Conservation (phyloP, 2,797 vertebrate genomes). For the Notamacropus eugenii region DNA sequence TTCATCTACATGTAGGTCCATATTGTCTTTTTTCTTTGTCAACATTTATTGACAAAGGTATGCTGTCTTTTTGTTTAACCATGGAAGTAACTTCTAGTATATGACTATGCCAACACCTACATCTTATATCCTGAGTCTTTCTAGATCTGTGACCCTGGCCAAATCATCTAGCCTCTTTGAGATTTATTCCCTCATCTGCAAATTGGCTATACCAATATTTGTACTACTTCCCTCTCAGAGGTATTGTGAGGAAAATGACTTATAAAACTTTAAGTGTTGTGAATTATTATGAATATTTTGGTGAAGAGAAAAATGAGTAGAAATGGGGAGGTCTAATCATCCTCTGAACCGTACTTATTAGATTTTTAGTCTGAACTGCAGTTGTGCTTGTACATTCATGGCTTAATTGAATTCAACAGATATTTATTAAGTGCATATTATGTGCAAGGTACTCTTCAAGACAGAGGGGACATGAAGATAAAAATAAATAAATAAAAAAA, state of each 20-base stretch:
- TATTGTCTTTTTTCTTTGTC: background rate
- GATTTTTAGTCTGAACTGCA: background rate
- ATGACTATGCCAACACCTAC: background rate
- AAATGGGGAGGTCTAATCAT: background rate
- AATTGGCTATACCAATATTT: background rate
- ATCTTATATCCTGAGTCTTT: background rate
- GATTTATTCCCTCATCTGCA: too few species aligned
- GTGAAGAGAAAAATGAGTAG: background rate
- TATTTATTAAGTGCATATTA: slow-evolving; percentile 32
- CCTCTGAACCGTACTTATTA: background rate
- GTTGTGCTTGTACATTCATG: background rate
- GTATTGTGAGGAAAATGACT: background rate
- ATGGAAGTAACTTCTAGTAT: background rate
- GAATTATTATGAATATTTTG: background rate
- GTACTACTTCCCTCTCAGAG: background rate
- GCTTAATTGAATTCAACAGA: background rate
- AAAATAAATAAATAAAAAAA: slow-evolving; percentile 3
- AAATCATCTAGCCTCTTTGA: background rate
- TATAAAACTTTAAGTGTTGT: background rate
- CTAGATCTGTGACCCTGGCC: background rate
- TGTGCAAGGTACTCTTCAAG: background rate
- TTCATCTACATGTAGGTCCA: background rate
- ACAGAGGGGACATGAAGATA: background rate
- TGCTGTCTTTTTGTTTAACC: background rate
- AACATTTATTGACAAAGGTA: background rate